A percentile compares a stretch with the other conserved stretches of the same genome.
These are phyloP conservation scores for Pachycephus smyrnensis DNA, from an alignment of 2,888 invertebrate genomes.

Conservation along the genomic window DNA sequence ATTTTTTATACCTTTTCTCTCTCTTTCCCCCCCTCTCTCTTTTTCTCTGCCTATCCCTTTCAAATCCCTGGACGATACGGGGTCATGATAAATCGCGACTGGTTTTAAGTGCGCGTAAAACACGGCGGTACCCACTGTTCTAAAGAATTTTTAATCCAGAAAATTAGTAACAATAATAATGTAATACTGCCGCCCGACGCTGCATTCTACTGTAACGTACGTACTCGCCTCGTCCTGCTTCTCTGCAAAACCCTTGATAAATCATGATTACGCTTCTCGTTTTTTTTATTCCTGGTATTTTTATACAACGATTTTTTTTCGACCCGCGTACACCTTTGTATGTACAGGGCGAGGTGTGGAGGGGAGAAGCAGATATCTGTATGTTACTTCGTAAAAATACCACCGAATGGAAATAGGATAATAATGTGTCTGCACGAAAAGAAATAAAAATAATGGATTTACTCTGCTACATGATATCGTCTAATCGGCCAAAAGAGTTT, in stretches of 20 bases:
- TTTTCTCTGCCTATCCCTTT: neutral
- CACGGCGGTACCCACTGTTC: neutral
- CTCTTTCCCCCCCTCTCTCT: too few relatives aligned
- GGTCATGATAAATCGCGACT: neutral
- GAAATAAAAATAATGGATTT: neutral
- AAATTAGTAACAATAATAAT: conserved; percentile 23
- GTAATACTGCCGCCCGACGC: neutral
- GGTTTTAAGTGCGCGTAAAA: neutral
- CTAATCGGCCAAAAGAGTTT: neutral
- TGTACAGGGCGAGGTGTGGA: neutral
- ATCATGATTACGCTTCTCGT: conserved; percentile 24
- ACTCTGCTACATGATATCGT: neutral
- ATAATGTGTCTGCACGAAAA: neutral
- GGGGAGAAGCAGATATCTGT: neutral
- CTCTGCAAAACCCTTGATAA: conserved; percentile 21
- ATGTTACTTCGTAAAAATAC: neutral
- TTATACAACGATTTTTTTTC: neutral
- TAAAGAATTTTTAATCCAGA: conserved; percentile 11
- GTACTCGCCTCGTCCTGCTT: conserved; percentile 1
- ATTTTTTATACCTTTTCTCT: neutral
- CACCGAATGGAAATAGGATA: neutral
- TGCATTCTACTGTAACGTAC: conserved; percentile 14
- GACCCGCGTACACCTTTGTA: neutral
- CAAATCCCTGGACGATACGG: neutral
- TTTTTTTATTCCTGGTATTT: neutral